A percentile compares a stretch with the other conserved stretches of the same genome.
phyloP scores from a whole-genome alignment of 2,797 vertebrate genomes.

The Anguilla pacifica region DNA sequence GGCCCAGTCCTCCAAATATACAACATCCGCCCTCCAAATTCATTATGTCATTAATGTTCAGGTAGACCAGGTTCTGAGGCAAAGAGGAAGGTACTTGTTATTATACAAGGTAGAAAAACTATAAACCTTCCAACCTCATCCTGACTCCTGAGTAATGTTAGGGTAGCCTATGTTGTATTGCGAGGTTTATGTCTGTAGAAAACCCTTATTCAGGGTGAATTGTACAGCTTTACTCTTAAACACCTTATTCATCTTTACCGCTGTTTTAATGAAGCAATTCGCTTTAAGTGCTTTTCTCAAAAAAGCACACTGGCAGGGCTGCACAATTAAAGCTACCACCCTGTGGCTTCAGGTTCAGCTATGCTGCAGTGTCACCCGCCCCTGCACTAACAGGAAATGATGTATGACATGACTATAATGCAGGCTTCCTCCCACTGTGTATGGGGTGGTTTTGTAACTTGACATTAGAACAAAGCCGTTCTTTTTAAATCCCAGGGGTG shows the following conservation, averaged over 20 bases:
- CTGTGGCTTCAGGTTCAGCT: background rate
- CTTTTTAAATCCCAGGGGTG: background rate
- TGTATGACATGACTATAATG: background rate
- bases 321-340: background rate
- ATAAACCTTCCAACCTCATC: background rate
- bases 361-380: background rate
- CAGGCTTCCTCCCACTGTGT: background rate
- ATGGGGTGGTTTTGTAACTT: background rate
- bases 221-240: background rate
- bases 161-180: background rate
- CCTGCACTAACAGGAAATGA: slow-evolving; percentile 6
- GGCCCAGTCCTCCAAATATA: background rate
- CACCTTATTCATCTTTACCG: background rate
- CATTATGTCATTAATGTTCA: background rate
- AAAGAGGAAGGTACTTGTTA: background rate
- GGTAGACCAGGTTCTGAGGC: background rate
- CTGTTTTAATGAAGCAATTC: background rate
- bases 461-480: background rate
- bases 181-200: background rate
- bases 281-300: background rate
- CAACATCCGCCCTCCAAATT: background rate
- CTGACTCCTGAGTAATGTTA: background rate
- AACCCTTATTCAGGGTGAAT: background rate
- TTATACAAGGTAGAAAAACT: background rate
- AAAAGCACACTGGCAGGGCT: background rate